Evolutionary conservation across 2,888 invertebrate genomes (phyloP).

Genomic region (Ceriagrion tenellum): DNA sequence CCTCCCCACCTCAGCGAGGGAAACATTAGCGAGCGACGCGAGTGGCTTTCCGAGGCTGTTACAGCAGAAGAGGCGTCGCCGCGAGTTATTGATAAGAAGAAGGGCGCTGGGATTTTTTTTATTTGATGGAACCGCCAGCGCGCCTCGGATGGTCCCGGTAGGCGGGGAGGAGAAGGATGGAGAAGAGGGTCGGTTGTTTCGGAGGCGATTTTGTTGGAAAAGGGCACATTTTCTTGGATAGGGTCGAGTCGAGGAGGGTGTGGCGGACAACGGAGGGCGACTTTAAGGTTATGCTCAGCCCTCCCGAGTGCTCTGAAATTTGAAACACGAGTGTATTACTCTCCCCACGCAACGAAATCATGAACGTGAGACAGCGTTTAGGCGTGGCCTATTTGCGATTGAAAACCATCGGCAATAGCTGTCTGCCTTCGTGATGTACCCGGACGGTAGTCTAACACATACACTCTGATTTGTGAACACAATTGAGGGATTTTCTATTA

Average conservation of each 20-base stretch:
- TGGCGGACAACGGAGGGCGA: neutral
- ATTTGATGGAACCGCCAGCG: neutral
- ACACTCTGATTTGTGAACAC: too few relatives aligned
- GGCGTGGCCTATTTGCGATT: too few relatives aligned
- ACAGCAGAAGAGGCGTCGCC: neutral
- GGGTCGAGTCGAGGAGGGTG: neutral
- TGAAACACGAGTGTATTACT: neutral
- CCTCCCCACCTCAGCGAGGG: neutral
- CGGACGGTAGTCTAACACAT: too few relatives aligned
- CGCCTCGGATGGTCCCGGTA: neutral
- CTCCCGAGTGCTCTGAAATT: neutral
- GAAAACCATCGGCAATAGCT: too few relatives aligned
- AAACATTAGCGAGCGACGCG: neutral
- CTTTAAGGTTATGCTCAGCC: neutral
- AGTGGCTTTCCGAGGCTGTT: conserved; percentile 7
- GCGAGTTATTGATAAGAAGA: conserved; percentile 28
- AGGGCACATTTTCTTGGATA: neutral
- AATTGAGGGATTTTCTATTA: too few relatives aligned
- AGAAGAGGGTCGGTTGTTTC: neutral
- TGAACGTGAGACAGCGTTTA: too few relatives aligned
- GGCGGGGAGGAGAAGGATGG: neutral
- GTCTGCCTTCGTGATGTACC: too few relatives aligned
- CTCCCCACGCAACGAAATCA: neutral
- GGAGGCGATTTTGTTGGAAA: neutral
- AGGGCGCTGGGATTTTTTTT: neutral